Evolutionary conservation across 1,140 invertebrate genomes (phyloP).

Genomic region (Drosophila paulistorum): DNA sequence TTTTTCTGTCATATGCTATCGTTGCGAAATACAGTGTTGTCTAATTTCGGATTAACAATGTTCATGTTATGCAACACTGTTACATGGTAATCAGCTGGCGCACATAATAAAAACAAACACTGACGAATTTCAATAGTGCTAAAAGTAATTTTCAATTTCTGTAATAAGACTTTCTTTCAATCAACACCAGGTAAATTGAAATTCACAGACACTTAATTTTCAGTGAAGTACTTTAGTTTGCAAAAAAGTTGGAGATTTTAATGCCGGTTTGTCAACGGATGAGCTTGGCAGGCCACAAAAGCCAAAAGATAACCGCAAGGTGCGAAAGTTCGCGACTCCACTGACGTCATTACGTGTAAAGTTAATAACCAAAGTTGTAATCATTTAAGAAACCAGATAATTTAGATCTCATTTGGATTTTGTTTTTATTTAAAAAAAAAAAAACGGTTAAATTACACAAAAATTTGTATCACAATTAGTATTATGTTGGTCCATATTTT

Average conservation of each 20-base stretch:
- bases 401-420: slow-evolving; percentile 30
- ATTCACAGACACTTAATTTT: not conserved
- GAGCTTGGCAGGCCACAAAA: not conserved
- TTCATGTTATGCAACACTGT: not conserved
- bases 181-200: not conserved
- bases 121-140: not conserved
- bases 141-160: not conserved
- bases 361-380: too few species aligned
- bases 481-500: slow-evolving; percentile 70
- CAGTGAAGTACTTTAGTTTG: not conserved
- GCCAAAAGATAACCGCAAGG: not conserved
- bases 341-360: too few species aligned
- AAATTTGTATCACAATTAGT: slow-evolving; percentile 79
- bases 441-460: slow-evolving; percentile 76
- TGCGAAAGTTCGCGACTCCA: too few species aligned
- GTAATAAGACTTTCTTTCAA: not conserved
- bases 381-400: too few species aligned
- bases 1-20: not conserved
- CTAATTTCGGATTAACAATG: not conserved
- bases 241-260: not conserved
- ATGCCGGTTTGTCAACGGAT: not conserved
- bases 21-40: not conserved
- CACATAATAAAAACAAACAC: slow-evolving; percentile 9
- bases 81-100: not conserved
- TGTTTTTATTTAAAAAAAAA: slow-evolving; percentile 69